These are phyloP conservation scores for Orthosia cruda DNA, from an alignment of 2,888 invertebrate species.

Conservation along the genomic window DNA sequence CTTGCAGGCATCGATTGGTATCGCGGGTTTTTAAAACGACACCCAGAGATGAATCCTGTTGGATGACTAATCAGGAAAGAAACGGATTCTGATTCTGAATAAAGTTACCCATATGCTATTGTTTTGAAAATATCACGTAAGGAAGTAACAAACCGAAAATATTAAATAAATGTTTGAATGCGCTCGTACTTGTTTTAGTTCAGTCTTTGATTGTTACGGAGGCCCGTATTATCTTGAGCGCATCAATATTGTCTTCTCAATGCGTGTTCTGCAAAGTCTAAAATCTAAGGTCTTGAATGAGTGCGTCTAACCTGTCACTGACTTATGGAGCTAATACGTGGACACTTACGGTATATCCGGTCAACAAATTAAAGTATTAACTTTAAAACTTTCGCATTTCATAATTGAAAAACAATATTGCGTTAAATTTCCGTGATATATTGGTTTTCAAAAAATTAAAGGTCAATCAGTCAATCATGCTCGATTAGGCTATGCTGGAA, in stretches of 20 bases:
- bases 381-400: no score
- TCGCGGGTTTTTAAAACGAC: constrained; percentile 18
- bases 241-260: background rate
- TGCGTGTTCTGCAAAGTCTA: background rate
- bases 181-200: background rate
- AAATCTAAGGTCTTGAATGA: background rate
- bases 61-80: no score
- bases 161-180: background rate
- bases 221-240: background rate
- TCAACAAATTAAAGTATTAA: background rate
- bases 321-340: background rate
- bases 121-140: background rate
- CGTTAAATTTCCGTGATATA: no score
- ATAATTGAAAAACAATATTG: no score
- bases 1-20: constrained; percentile 33
- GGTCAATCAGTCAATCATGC: background rate
- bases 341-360: background rate
- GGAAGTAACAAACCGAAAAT: background rate
- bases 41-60: constrained; percentile 10
- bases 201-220: background rate
- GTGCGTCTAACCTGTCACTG: background rate
- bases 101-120: background rate
- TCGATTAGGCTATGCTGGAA: background rate
- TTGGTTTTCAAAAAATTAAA: background rate
- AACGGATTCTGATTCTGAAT: background rate